Evolutionary conservation across 1,140 invertebrate genomes (phyloP), one percentile per base, ranked within the genome.

Genomic region (Kradibia gibbosae): DNA sequence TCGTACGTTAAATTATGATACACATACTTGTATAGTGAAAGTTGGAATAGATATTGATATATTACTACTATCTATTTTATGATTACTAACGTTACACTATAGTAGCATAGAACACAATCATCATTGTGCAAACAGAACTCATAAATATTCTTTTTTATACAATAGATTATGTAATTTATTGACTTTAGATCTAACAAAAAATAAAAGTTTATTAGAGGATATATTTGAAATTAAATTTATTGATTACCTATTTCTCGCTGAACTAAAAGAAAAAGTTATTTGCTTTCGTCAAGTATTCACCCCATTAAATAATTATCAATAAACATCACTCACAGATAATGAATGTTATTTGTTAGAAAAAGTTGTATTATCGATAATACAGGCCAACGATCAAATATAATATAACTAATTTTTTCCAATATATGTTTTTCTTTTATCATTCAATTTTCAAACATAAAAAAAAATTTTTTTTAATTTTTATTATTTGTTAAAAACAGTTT

Each of bases 21-120:
- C n/a, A n/a, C n/a, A n/a, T n/a, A n/a, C n/a, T n/a, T n/a, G n/a
- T n/a, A n/a, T n/a, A n/a, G n/a, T n/a, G n/a, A n/a, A n/a, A n/a
- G n/a, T n/a, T n/a, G n/a, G n/a, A 8, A 45, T 53, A 22, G 5
- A 36, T 1, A 65, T 20, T 13, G 3, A 36, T 36, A 36, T 10
- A 65, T 31, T 11, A 65, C 31, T 11, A 65, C 31, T 65, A 36
- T 36, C 60, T 65, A 36, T 34, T 65, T 65, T 65, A 65, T 65
- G 31, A 36, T 0, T 36, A 20, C 17, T 8, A 65, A 65, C 13
- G 28, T 36, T 65, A 13, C 31, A 36, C 10, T 7, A 11, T 36
- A 11, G 31, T 36, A 17, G 11, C 10, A 36, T 2, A 1, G 13
- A 36, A 25, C 1, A 65, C 20, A 65, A 36, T 36, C 31, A 65